Conservation (phyloP, 2,888 invertebrate species). For the Eucriotettix oculatus region DNA sequence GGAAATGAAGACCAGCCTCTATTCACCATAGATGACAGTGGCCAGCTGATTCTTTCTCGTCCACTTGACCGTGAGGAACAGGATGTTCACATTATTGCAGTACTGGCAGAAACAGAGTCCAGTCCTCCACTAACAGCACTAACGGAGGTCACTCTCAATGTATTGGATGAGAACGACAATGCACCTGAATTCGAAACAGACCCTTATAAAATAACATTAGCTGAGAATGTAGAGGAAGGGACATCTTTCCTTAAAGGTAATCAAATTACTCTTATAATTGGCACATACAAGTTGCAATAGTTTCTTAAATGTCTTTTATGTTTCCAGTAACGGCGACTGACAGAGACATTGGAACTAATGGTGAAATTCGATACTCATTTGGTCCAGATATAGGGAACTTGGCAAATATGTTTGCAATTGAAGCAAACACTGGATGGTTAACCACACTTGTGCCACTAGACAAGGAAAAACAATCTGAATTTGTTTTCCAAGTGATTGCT, state of each 20-base stretch:
- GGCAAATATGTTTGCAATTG: constrained; percentile 63
- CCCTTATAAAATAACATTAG: constrained; percentile 58
- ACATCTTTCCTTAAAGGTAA: constrained; percentile 53
- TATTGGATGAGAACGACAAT: constrained; percentile 83
- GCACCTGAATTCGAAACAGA: constrained; percentile 71
- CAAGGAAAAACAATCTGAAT: constrained; percentile 58
- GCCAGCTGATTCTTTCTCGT: constrained; percentile 55
- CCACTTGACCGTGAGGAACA: constrained; percentile 56
- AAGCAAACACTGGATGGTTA: constrained; percentile 79
- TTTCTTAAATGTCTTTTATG: background rate
- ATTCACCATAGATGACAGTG: constrained; percentile 54
- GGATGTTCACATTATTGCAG: constrained; percentile 53
- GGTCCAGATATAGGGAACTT: constrained; percentile 43
- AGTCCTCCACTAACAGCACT: constrained; percentile 54
- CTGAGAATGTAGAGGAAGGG: constrained; percentile 70
- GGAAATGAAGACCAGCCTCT: constrained; percentile 38
- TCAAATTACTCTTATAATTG: no score
- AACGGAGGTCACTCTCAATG: constrained; percentile 56
- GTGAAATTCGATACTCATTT: constrained; percentile 67
- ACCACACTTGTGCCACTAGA: constrained; percentile 58
- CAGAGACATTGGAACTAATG: constrained; percentile 63
- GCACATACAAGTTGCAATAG: no score
- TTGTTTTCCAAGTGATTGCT: constrained; percentile 62
- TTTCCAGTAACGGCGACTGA: constrained; percentile 44
- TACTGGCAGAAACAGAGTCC: constrained; percentile 51